These are phyloP conservation scores for Oxytorus armatus DNA, from an alignment of 2,888 invertebrate species.

Conservation along the genomic window DNA sequence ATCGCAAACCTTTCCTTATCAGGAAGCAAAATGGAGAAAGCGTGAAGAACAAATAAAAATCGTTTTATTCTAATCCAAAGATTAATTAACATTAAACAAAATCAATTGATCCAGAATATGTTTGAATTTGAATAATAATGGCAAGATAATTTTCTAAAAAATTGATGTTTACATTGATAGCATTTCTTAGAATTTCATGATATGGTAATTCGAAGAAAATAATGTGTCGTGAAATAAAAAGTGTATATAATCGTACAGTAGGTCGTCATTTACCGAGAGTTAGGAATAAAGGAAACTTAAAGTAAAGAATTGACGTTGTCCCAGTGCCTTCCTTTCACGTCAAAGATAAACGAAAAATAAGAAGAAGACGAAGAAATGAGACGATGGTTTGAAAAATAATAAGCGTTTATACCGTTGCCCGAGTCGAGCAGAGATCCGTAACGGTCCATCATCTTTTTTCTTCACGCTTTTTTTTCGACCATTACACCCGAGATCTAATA, in stretches of 20 bases:
- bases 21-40: too few relatives aligned
- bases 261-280: neutral
- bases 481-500: constrained; percentile 36
- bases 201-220: too few relatives aligned
- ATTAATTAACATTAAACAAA: too few relatives aligned
- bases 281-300: constrained; percentile 4
- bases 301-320: constrained; percentile 3
- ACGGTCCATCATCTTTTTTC: constrained; percentile 57
- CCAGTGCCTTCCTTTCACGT: neutral
- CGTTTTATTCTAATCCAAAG: neutral
- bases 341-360: constrained; percentile 19
- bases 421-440: constrained; percentile 29
- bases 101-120: too few relatives aligned
- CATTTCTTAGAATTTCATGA: neutral
- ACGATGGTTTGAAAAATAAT: constrained; percentile 45
- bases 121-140: too few relatives aligned
- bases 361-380: too few relatives aligned
- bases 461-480: constrained; percentile 16
- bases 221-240: neutral
- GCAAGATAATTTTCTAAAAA: too few relatives aligned
- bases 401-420: constrained; percentile 45
- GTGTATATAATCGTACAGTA: neutral
- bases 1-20: too few relatives aligned
- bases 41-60: too few relatives aligned
- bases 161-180: too few relatives aligned